These are phyloP conservation scores for Dryococelus australis DNA, from an alignment of 2,888 invertebrate genomes.

Conservation along the genomic window DNA sequence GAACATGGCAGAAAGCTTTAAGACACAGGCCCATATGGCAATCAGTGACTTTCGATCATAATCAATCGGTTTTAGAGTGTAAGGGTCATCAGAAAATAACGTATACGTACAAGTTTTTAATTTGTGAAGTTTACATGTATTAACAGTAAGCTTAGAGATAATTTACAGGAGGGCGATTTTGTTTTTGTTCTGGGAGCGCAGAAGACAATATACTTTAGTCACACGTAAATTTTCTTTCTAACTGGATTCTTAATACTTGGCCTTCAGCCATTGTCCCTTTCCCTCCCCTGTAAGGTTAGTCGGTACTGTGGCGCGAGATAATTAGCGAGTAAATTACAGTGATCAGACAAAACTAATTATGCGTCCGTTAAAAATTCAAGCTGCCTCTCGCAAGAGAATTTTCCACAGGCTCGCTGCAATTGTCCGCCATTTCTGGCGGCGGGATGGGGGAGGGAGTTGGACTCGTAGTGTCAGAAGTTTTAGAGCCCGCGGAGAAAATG, in stretches of 20 bases:
- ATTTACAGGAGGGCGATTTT: too few relatives aligned
- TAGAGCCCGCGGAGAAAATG: not conserved
- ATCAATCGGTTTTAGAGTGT: too few relatives aligned
- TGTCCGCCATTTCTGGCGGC: not conserved
- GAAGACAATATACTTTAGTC: too few relatives aligned
- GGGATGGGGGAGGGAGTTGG: not conserved
- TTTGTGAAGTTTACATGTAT: too few relatives aligned
- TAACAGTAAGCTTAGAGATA: too few relatives aligned
- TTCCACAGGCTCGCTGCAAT: not conserved
- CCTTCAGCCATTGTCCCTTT: not conserved
- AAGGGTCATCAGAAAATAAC: too few relatives aligned
- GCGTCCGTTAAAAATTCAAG: not conserved
- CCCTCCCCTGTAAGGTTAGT: not conserved
- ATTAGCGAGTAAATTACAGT: not conserved
- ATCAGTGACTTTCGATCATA: too few relatives aligned
- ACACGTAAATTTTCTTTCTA: not conserved
- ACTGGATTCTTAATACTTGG: not conserved
- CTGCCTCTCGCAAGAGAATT: not conserved
- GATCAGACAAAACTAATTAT: not conserved
- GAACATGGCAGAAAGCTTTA: too few relatives aligned
- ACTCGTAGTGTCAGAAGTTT: not conserved
- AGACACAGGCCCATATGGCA: too few relatives aligned
- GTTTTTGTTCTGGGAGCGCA: too few relatives aligned
- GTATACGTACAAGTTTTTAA: too few relatives aligned
- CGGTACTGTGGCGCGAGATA: not conserved